Percentiles rank a stretch among this genome's conserved stretches.
Evolutionary conservation across 1,140 invertebrate species (phyloP).

Genomic region (Zophobas morio): DNA sequence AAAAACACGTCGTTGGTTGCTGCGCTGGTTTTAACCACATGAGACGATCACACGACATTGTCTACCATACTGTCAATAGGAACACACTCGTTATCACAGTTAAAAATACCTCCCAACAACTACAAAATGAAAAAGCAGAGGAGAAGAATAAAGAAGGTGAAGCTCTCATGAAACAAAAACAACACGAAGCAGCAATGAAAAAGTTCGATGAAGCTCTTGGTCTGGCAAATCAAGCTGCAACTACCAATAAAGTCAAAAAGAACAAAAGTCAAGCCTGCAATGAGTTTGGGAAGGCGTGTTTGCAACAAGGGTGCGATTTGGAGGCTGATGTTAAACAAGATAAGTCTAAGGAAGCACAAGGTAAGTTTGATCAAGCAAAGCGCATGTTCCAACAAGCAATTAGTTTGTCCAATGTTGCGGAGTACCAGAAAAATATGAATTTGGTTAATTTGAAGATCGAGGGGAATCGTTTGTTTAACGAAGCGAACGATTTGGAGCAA

Average conservation of each 20-base stretch:
- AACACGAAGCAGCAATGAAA: conserved; percentile 18
- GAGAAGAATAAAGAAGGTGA: conserved; percentile 11
- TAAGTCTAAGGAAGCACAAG: not conserved
- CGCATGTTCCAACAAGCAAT: not conserved
- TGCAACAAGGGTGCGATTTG: conserved; percentile 8
- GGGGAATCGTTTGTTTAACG: conserved; percentile 1
- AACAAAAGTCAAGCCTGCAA: not conserved
- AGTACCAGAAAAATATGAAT: not conserved
- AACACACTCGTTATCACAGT: not conserved
- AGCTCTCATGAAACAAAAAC: not conserved
- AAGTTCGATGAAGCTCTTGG: conserved; percentile 6
- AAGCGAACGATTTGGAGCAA: not conserved
- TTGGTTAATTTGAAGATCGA: not conserved
- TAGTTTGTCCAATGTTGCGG: not conserved
- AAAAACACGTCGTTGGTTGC: not conserved
- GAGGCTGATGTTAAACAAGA: not conserved
- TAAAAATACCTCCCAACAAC: conserved; percentile 1
- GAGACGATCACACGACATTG: not conserved
- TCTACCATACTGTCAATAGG: not conserved
- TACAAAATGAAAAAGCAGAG: conserved; percentile 10
- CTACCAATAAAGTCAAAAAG: not conserved
- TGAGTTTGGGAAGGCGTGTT: not conserved
- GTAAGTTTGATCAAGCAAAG: not conserved
- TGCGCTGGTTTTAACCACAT: not conserved
- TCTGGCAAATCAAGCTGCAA: not conserved